phyloP scores from a whole-genome alignment of 1,140 invertebrate genomes.

The honey bee (Apis mellifera) region DNA sequence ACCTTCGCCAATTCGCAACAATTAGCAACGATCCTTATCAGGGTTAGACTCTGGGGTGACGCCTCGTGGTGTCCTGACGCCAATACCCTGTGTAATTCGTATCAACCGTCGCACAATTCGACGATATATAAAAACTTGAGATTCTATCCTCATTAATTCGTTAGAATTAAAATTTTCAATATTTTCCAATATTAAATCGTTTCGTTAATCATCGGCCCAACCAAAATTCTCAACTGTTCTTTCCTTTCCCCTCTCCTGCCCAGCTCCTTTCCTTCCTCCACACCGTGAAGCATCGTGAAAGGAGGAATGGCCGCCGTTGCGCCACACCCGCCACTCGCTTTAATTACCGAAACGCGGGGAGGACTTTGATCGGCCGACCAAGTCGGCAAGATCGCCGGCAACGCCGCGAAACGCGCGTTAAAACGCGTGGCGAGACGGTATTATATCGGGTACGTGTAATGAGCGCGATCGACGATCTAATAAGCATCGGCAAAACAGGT shows the following conservation, averaged over 20 bases:
- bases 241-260: too few species aligned
- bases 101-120: background rate
- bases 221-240: too few species aligned
- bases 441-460: slow-evolving; percentile 20
- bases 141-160: too few species aligned
- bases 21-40: slow-evolving; percentile 81
- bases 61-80: slow-evolving; percentile 11
- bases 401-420: slow-evolving; percentile 50
- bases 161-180: background rate
- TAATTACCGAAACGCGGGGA: slow-evolving; percentile 3
- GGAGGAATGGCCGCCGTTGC: background rate
- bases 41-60: slow-evolving; percentile 63
- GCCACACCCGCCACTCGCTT: background rate
- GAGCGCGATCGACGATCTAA: slow-evolving; percentile 66
- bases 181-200: too few species aligned
- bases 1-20: slow-evolving; percentile 79
- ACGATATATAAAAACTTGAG: too few species aligned
- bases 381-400: slow-evolving; percentile 47
- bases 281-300: background rate
- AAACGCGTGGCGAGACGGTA: slow-evolving; percentile 37
- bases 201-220: too few species aligned
- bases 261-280: too few species aligned
- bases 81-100: background rate
- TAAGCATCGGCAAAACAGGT: slow-evolving; percentile 60
- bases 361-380: slow-evolving; percentile 20